Evolutionary conservation across 2,888 invertebrate genomes (phyloP).

Genomic region (Dryadula phaetusa): DNA sequence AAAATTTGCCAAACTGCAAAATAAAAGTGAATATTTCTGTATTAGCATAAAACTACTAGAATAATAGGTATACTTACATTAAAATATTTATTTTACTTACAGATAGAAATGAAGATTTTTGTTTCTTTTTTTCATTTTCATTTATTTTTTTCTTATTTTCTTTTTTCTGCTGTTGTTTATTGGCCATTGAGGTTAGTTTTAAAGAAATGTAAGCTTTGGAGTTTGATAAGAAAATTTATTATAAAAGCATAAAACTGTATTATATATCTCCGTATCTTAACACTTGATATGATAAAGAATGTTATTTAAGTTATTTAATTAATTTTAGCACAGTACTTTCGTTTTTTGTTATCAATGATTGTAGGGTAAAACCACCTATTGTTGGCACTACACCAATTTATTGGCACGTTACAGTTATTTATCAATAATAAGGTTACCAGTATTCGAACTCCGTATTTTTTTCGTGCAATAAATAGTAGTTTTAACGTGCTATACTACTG

Average conservation of each 20-base stretch:
- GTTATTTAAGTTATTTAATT: not conserved
- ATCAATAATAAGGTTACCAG: too few relatives aligned
- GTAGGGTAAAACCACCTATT: too few relatives aligned
- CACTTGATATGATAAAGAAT: too few relatives aligned
- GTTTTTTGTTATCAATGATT: too few relatives aligned
- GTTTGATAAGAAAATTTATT: not conserved
- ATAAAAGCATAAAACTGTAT: too few relatives aligned
- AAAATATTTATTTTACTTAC: constrained; percentile 39
- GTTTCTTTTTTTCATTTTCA: constrained; percentile 38
- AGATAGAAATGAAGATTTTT: constrained; percentile 30
- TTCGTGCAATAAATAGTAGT: too few relatives aligned
- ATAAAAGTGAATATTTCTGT: not conserved
- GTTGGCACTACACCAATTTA: too few relatives aligned
- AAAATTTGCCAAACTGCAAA: constrained; percentile 52
- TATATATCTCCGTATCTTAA: not conserved
- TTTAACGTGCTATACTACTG: too few relatives aligned
- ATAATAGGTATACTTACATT: not conserved
- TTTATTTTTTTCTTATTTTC: constrained; percentile 42
- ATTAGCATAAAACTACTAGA: not conserved
- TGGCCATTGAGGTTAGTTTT: constrained; percentile 35
- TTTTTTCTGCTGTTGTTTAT: constrained; percentile 42
- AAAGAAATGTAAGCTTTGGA: not conserved
- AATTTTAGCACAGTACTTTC: not conserved
- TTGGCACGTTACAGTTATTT: too few relatives aligned
- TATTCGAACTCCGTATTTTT: too few relatives aligned